Percentiles rank a stretch among this genome's conserved stretches.
Evolutionary conservation across 2,113 vertebrate genomes (phyloP).

Genomic region (Sebastes fasciatus): DNA sequence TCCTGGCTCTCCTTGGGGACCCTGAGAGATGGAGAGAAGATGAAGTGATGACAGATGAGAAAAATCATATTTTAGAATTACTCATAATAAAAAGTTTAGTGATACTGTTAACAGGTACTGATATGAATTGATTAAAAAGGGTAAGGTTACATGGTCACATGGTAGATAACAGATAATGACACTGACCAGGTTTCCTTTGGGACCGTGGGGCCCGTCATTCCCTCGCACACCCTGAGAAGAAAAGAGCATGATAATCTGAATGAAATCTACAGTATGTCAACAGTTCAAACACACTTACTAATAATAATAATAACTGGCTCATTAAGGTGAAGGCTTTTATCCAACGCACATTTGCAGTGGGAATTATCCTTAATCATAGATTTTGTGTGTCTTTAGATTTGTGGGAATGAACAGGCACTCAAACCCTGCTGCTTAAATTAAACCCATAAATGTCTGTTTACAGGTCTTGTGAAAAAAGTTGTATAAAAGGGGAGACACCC

Average conservation of each 20-base stretch:
- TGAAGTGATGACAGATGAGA: not conserved
- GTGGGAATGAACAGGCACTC: not conserved
- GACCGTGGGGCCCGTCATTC: slow-evolving; percentile 92
- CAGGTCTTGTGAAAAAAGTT: not conserved
- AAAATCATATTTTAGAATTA: too few relatives aligned
- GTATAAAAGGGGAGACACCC: not conserved
- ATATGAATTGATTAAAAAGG: not conserved
- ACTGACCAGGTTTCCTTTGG: slow-evolving; percentile 98
- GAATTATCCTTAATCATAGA: accelerated
- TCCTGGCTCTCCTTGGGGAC: slow-evolving; percentile 94
- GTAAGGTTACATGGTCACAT: not conserved
- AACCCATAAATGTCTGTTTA: not conserved
- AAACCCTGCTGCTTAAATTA: accelerated
- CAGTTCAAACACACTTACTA: not conserved
- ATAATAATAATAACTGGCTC: accelerated
- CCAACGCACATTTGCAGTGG: not conserved
- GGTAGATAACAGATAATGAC: not conserved
- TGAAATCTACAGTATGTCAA: not conserved
- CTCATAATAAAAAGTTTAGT: too few relatives aligned
- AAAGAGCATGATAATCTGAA: not conserved
- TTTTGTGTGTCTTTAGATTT: not conserved
- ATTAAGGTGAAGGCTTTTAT: not conserved
- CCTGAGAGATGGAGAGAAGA: slow-evolving; percentile 74
- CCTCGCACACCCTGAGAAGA: slow-evolving; percentile 91
- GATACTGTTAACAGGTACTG: too few relatives aligned